phyloP scores from a whole-genome alignment of 2,888 invertebrate species.

The Achlya flavicornis region DNA sequence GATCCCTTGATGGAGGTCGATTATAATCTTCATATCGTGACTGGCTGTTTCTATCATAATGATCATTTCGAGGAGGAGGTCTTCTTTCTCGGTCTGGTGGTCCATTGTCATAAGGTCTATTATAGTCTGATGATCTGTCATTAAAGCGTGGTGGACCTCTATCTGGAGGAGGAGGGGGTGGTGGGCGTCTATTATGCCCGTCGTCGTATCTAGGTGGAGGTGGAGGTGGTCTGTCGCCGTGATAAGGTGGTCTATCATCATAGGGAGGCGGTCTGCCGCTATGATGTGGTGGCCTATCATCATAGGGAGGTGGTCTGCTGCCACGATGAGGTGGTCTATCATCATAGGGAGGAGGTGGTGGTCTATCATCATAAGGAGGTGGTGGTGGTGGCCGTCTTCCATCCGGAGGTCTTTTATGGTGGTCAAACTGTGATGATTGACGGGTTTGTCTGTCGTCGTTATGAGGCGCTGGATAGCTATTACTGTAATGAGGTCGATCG shows the following conservation, averaged over 20 bases:
- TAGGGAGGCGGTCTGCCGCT: not conserved
- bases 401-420: constrained; percentile 4
- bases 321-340: constrained; percentile 14
- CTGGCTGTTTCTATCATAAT: not conserved
- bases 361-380: constrained; percentile 19
- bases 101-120: not conserved
- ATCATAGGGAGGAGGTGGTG: constrained; percentile 17
- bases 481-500: constrained; percentile 16
- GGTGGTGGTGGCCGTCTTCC: constrained; percentile 15
- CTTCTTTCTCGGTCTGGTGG: constrained; percentile 16
- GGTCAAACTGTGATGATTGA: constrained; percentile 17
- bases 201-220: constrained; percentile 7
- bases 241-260: constrained; percentile 15
- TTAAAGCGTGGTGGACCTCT: constrained; percentile 19
- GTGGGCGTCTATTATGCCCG: not conserved
- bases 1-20: not conserved
- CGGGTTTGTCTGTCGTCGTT: constrained; percentile 15
- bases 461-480: constrained; percentile 13
- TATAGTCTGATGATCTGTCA: constrained; percentile 18
- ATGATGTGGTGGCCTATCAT: constrained; percentile 15
- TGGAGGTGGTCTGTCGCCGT: constrained; percentile 19
- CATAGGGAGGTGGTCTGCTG: constrained; percentile 12
- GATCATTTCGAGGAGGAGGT: constrained; percentile 15
- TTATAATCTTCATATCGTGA: not conserved
- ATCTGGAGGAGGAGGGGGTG: constrained; percentile 17